Conservation (phyloP, 2,888 invertebrate species). For the Lepetodrilus schrolli region DNA sequence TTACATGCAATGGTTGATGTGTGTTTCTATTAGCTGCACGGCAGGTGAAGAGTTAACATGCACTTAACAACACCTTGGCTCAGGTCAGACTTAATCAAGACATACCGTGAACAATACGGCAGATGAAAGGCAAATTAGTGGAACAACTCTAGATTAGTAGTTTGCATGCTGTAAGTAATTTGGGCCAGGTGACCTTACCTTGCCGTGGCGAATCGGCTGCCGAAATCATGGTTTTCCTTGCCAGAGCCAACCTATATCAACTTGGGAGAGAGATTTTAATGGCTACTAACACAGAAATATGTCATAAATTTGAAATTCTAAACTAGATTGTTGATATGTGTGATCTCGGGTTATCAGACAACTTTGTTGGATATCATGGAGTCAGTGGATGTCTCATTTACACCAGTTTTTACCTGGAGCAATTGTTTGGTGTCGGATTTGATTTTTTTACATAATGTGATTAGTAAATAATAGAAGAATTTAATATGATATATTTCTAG, state of each 20-base stretch:
- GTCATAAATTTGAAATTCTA: conserved; percentile 22
- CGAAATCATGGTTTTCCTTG: neutral
- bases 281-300: neutral
- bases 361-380: neutral
- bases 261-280: neutral
- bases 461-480: too few species aligned
- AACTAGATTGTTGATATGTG: neutral
- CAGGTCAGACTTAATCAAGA: conserved; percentile 11
- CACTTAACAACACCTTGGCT: neutral
- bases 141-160: neutral
- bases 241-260: neutral
- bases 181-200: neutral
- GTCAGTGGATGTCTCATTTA: neutral
- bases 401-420: too few species aligned
- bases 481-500: too few species aligned
- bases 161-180: conserved; percentile 8
- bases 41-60: neutral
- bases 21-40: neutral
- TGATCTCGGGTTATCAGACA: conserved; percentile 1
- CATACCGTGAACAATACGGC: neutral
- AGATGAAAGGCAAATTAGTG: conserved; percentile 13
- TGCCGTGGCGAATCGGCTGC: neutral
- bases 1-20: neutral
- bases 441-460: too few species aligned
- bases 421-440: too few species aligned